A percentile compares a stretch with the other conserved stretches of the same genome.
phyloP scores from a whole-genome alignment of 2,113 vertebrate species.

The Coreoperca whiteheadi region DNA sequence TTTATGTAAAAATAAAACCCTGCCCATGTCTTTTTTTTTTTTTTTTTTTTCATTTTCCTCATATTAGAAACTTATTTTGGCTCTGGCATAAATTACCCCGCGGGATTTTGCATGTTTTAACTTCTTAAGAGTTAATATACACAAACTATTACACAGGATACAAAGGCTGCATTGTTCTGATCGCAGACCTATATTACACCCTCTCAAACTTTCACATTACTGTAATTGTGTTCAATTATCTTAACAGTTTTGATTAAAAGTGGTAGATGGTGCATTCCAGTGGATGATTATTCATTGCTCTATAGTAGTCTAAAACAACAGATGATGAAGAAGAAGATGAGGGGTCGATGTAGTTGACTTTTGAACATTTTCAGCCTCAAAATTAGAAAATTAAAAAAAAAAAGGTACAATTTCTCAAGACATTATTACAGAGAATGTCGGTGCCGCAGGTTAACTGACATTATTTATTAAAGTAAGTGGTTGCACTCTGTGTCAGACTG shows the following conservation, averaged over 20 bases:
- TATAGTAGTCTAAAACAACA: conserved; percentile 48
- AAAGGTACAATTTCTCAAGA: background rate
- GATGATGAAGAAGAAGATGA: conserved; percentile 28
- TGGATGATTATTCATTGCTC: conserved; percentile 43
- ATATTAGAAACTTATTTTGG: conserved; percentile 4
- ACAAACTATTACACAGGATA: conserved; percentile 73
- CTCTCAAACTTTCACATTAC: conserved; percentile 72
- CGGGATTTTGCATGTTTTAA: conserved; percentile 49
- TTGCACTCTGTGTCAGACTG: conserved; percentile 35
- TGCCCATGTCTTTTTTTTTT: background rate
- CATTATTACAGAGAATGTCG: conserved; percentile 32
- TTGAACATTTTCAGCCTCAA: conserved; percentile 24
- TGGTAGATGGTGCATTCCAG: conserved; percentile 56
- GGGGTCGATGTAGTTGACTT: conserved; percentile 46
- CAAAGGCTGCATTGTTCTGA: conserved; percentile 75
- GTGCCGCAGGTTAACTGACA: conserved; percentile 22
- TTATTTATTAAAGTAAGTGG: conserved; percentile 58
- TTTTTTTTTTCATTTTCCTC: background rate
- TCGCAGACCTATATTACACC: conserved; percentile 48
- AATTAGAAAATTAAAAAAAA: conserved; percentile 17
- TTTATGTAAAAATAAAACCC: background rate
- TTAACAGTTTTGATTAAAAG: conserved; percentile 79
- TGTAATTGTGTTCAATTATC: conserved; percentile 83
- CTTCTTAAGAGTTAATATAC: conserved; percentile 74
- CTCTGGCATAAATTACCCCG: conserved; percentile 17